Conservation (phyloP, 2,113 vertebrate species). For the pig (Sus scrofa) region DNA sequence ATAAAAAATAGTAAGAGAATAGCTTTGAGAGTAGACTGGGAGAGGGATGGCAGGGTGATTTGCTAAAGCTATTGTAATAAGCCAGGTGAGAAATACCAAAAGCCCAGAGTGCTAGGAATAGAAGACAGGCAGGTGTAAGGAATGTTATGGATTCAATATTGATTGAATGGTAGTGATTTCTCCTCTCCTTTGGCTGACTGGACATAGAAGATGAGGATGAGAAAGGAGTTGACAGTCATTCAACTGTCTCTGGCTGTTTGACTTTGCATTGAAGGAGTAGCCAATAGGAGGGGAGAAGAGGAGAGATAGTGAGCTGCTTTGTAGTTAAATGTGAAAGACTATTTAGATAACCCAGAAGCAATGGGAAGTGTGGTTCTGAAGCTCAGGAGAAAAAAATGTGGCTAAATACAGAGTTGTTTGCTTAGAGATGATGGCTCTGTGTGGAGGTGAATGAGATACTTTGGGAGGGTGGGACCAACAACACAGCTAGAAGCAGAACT, state of each 20-base stretch:
- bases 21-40: conserved; percentile 1
- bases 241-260: neutral
- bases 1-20: no score
- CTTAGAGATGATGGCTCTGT: neutral
- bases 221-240: neutral
- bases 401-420: neutral
- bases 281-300: neutral
- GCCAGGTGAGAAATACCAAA: neutral
- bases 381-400: neutral
- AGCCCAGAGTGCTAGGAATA: neutral
- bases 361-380: neutral
- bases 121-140: neutral
- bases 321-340: neutral
- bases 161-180: neutral
- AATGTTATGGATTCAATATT: neutral
- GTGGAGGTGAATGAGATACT: neutral
- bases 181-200: neutral
- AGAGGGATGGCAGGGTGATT: neutral
- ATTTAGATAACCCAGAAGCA: neutral
- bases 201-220: neutral
- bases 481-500: neutral
- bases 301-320: neutral
- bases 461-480: neutral
- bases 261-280: neutral
- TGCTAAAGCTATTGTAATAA: neutral